Base-by-base conservation (phyloP, 2,888 invertebrate genomes). In the Corythucha ciliata region DNA sequence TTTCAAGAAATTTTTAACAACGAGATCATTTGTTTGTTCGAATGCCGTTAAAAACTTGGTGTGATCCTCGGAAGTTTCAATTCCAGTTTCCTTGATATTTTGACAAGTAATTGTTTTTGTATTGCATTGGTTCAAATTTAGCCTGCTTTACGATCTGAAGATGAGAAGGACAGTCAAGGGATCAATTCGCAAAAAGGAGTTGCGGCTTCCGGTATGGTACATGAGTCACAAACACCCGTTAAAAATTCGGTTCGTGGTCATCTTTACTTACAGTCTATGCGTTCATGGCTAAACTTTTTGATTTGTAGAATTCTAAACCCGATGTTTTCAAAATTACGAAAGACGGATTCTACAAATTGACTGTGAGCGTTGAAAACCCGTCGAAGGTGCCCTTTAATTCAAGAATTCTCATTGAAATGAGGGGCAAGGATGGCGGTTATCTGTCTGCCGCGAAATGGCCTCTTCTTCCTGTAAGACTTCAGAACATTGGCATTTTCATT, bases 391-490 rank as follows among this genome's bases (percentile, higher is more conserved):
- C 72, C 25, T 80, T 78, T 62, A 74, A 71, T 48, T 76, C 79
- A 0, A 70, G 73, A 1, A 74, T 82, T 1, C 76, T 77, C 45
- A 72, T 90, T 16, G 80, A 83, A 66, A 84, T 89, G 77, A 71
- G 77, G 57, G 79, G 82, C 26, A 76, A 79, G 0, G 77, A 83
- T 63, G 57, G 57, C 16, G 51, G 51, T 8, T 92, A 83, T 66
- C 74, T 93, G 36, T 89, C 90, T 0, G 91, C 92, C 5, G 81
- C 81, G 1, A 89, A 92, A 67, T 91, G 85, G 81, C 92, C 92
- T 0, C 71, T 92, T 4, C 68, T 92, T 57, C 82, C 85, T 57
- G 85, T 85, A 69, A 74, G 24, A 32, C 34, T 24, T 47, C 2
- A 32, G 2, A 16, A n/a, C n/a, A n/a, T n/a, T n/a, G n/a, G n/a